These are phyloP conservation scores for Plotosus lineatus DNA, from an alignment of 2,113 vertebrate genomes.

Conservation along the genomic window DNA sequence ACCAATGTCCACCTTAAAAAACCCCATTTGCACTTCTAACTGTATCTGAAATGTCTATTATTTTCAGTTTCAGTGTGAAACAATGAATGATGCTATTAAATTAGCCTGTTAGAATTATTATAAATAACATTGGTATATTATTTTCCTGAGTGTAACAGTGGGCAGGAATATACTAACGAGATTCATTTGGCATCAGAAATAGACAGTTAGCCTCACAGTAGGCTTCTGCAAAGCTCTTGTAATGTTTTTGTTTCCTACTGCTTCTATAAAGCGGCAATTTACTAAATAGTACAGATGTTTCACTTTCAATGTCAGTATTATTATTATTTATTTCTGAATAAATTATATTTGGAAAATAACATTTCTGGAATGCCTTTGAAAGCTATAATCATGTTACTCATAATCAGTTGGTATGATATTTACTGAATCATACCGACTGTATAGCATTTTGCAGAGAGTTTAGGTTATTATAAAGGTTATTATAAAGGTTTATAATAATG, in stretches of 20 bases:
- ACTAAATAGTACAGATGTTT: conserved; percentile 53
- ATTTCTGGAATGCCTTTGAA: conserved; percentile 6
- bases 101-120: conserved; percentile 38
- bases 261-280: conserved; percentile 58
- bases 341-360: conserved; percentile 30
- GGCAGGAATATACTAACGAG: conserved; percentile 39
- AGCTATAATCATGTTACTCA: too few relatives aligned
- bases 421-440: not conserved
- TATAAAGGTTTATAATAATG: too few relatives aligned
- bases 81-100: conserved; percentile 33
- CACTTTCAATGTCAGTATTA: conserved; percentile 46
- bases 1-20: not conserved
- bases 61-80: too few relatives aligned
- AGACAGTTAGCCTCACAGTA: conserved; percentile 55
- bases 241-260: conserved; percentile 51
- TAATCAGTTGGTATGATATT: too few relatives aligned
- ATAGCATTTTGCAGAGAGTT: conserved; percentile 3
- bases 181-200: conserved; percentile 50
- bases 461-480: too few relatives aligned
- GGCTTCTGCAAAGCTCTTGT: conserved; percentile 48
- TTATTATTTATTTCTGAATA: conserved; percentile 45
- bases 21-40: too few relatives aligned
- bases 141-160: conserved; percentile 43
- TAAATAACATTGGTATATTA: conserved; percentile 41
- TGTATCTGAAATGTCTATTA: conserved; percentile 13